Evolutionary conservation across 1,140 invertebrate genomes (phyloP), one percentile per base, ranked within the genome.

Genomic region (Trichonephila clavipes): DNA sequence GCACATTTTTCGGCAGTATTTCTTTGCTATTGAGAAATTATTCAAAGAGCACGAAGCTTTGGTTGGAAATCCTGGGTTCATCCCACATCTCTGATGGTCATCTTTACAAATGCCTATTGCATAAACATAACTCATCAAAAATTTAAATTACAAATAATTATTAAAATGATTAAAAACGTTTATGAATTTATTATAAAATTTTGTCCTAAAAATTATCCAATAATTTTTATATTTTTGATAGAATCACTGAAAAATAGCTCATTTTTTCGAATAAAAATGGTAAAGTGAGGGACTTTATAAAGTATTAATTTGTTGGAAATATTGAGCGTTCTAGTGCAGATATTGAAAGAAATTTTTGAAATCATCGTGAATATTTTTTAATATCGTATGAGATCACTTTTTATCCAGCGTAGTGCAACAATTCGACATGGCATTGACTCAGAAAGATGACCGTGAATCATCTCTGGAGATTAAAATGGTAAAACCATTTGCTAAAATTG

Each of bases 1-100:
- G 59, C 89, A 90, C 89, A 90, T 90, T 62, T 82, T 82, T 21
- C 89, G 18, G 18, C 89, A 90, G 8, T 69, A 90, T 62, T 59
- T 82, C 5, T 90, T 82, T 16, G 69, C 89, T 6, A 90, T 72
- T 1, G 69, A 18, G 72, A 21, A 40, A 0, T 82, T 28, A 10
- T 69, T 58, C 18, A 90, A n/a, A 16, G 69, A 82, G 10, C 89
- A 90, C 19, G 72, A 21, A 59, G 69, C 24, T 62, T 59, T 81
- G 51, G 5, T 61, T 7, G 89, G 89, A 21, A 61, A 90, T 21
- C 89, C 89, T 19, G 89, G 89, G 21, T 61, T 61, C 6, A 19
- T 19, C 14, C 89, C 89, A 40, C 89, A 90, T 82, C 89, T 61
- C 16, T 82, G 28, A 16, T 90, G 89, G 0, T 24, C 24, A 40